These are phyloP conservation scores for Mechanitis messenoides DNA, from an alignment of 2,888 invertebrate species.

Conservation along the genomic window DNA sequence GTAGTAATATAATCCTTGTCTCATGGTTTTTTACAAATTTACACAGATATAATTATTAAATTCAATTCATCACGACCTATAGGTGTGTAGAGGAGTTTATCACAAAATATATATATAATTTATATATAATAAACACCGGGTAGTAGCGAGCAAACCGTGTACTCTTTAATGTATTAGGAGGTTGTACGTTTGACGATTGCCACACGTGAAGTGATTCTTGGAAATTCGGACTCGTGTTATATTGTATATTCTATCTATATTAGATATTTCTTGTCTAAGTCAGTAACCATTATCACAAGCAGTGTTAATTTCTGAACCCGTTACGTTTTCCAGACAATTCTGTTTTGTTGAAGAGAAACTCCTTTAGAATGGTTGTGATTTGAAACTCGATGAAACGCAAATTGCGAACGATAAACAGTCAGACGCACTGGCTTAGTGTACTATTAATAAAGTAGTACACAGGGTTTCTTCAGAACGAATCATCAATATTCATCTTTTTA, in stretches of 20 bases:
- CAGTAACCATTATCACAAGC: background rate
- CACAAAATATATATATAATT: background rate
- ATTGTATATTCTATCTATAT: slow-evolving; percentile 13
- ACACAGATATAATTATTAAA: too few relatives aligned
- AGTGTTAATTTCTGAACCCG: background rate
- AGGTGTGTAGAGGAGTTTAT: background rate
- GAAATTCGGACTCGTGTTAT: slow-evolving; percentile 12
- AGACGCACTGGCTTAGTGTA: too few relatives aligned
- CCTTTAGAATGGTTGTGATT: background rate
- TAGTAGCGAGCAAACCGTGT: slow-evolving; percentile 4
- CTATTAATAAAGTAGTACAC: too few relatives aligned
- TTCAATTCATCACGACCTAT: too few relatives aligned
- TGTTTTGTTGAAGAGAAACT: background rate
- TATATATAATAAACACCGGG: background rate
- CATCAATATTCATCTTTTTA: too few relatives aligned
- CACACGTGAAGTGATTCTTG: slow-evolving; percentile 32
- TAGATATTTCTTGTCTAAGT: background rate
- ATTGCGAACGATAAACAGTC: too few relatives aligned
- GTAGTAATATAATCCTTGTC: too few relatives aligned
- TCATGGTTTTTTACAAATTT: too few relatives aligned
- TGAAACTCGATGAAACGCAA: too few relatives aligned
- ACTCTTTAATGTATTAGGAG: slow-evolving; percentile 3
- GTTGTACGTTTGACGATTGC: slow-evolving; percentile 42
- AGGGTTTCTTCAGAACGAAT: too few relatives aligned
- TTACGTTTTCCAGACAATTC: background rate